These are phyloP conservation scores for Chymomyza fuscimana DNA, from an alignment of 2,888 invertebrate species.

Conservation along the genomic window DNA sequence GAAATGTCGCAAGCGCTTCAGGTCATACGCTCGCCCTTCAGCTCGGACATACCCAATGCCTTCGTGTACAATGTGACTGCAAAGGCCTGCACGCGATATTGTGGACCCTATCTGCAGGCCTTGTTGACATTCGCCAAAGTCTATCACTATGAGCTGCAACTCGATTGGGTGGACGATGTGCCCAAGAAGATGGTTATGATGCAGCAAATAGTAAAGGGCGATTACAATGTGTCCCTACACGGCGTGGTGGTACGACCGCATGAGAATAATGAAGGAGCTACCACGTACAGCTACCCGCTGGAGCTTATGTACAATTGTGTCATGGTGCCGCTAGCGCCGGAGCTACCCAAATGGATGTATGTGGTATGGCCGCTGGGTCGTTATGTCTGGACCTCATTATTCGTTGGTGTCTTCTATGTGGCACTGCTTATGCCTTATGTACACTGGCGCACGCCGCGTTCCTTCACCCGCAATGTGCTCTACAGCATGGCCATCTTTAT, in stretches of 20 bases:
- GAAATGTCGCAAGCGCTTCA: constrained; percentile 35
- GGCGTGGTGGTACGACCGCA: constrained; percentile 38
- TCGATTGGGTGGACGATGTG: constrained; percentile 45
- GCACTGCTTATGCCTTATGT: constrained; percentile 62
- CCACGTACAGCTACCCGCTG: constrained; percentile 69
- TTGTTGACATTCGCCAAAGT: constrained; percentile 55
- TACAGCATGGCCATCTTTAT: constrained; percentile 66
- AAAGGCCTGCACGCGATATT: constrained; percentile 8
- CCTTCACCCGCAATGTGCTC: constrained; percentile 57
- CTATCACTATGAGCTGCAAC: constrained; percentile 49
- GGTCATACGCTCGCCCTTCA: constrained; percentile 48
- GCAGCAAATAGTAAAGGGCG: constrained; percentile 39
- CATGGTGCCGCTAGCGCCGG: constrained; percentile 76
- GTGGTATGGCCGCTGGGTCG: constrained; percentile 71
- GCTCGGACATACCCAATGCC: constrained; percentile 60
- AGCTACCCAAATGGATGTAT: constrained; percentile 75
- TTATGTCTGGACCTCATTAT: constrained; percentile 65
- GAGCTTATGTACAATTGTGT: constrained; percentile 68
- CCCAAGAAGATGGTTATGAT: constrained; percentile 44
- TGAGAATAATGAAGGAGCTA: neutral
- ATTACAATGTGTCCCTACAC: constrained; percentile 64
- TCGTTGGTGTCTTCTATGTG: constrained; percentile 66
- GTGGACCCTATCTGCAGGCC: constrained; percentile 58
- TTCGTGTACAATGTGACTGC: constrained; percentile 46
- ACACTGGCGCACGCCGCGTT: constrained; percentile 42